phyloP scores from a whole-genome alignment of 2,113 vertebrate genomes.

The Perca flavescens region DNA sequence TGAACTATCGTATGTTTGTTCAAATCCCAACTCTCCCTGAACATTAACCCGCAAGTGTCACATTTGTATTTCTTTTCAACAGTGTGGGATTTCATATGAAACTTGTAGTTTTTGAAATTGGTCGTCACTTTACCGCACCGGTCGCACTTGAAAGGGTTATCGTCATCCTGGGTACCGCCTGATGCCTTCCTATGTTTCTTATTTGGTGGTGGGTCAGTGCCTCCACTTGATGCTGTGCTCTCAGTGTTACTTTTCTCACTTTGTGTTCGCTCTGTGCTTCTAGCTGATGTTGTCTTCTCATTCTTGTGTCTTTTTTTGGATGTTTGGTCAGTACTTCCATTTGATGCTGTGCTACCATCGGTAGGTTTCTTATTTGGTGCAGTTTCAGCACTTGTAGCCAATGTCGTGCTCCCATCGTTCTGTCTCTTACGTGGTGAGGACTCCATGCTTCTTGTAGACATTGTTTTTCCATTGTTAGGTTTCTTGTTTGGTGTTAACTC shows the following conservation, averaged over 20 bases:
- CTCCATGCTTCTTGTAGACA: not conserved
- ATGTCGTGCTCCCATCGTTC: not conserved
- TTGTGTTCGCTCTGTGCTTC: not conserved
- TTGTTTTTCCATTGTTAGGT: not conserved
- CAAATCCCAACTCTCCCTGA: slow-evolving; percentile 67
- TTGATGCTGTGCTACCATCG: not conserved
- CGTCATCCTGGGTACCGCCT: accelerated
- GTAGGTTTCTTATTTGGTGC: not conserved
- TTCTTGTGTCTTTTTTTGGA: slow-evolving; percentile 9
- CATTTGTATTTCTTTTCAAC: slow-evolving; percentile 64
- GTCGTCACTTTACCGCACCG: slow-evolving; percentile 59
- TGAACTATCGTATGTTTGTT: slow-evolving; percentile 62
- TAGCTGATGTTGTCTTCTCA: not conserved
- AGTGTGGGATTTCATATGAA: slow-evolving; percentile 69
- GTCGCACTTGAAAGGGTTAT: slow-evolving; percentile 64
- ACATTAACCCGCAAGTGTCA: slow-evolving; percentile 59
- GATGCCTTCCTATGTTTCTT: not conserved
- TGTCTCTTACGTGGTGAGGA: not conserved
- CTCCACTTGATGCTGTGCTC: not conserved
- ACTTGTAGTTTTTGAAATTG: slow-evolving; percentile 68
- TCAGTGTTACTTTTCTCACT: not conserved
- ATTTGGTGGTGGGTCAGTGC: not conserved
- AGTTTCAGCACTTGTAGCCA: not conserved
- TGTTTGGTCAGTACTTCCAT: not conserved
- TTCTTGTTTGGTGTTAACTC: not conserved